A percentile compares a stretch with the other conserved stretches of the same genome.
Evolutionary conservation across 2,113 vertebrate genomes (phyloP).

Genomic region (Anser brachyrhynchus): DNA sequence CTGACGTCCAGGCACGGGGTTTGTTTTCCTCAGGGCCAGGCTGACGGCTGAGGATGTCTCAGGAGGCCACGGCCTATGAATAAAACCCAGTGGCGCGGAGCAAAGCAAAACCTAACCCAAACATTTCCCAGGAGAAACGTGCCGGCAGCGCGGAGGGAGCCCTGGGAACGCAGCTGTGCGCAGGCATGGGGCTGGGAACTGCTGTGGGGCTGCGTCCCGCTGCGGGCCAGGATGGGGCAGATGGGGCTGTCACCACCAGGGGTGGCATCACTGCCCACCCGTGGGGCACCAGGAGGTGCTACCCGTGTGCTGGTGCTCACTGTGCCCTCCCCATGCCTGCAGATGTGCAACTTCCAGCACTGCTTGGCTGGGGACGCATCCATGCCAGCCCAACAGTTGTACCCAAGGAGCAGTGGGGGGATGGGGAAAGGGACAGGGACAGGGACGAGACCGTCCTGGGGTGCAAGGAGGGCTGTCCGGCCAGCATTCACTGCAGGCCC

Average conservation of each 20-base stretch:
- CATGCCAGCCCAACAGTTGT: neutral
- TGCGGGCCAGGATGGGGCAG: rapidly evolving
- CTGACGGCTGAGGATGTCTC: slow-evolving; percentile 33
- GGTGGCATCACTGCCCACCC: neutral
- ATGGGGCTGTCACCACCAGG: neutral
- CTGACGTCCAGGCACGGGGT: neutral
- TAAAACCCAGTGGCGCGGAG: neutral
- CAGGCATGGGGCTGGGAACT: slow-evolving; percentile 37
- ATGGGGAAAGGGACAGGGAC: neutral
- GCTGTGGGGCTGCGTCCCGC: neutral
- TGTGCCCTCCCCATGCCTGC: neutral
- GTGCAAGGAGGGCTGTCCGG: no score
- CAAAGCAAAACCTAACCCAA: slow-evolving; percentile 20
- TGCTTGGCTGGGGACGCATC: neutral
- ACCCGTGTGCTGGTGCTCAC: neutral
- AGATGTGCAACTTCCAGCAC: neutral
- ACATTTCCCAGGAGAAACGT: slow-evolving; percentile 51
- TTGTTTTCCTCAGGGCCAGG: slow-evolving; percentile 30
- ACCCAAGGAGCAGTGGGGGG: neutral
- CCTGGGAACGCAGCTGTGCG: slow-evolving; percentile 67
- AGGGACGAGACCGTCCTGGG: neutral
- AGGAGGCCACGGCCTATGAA: slow-evolving; percentile 33
- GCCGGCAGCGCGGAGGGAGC: neutral
- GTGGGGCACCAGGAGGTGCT: neutral
- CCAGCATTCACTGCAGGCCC: no score